Percentiles rank a stretch among this genome's conserved stretches.
These are phyloP conservation scores for Drosophila monieri DNA, from an alignment of 2,888 invertebrate species.

Conservation along the genomic window DNA sequence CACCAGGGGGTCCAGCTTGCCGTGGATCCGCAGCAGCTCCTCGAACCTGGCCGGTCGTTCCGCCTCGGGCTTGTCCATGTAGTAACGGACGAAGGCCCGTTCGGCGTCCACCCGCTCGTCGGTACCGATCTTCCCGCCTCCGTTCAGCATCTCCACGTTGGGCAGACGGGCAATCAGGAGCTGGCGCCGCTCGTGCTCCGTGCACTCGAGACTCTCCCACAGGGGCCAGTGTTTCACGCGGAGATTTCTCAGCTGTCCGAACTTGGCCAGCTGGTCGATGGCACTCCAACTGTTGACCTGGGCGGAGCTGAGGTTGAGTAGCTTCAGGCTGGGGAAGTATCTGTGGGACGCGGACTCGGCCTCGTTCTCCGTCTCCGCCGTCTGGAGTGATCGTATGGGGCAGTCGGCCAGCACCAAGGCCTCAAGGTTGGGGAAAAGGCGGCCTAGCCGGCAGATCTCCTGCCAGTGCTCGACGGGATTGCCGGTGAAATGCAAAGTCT, in stretches of 20 bases:
- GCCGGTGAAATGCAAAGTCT: slow-evolving; percentile 93
- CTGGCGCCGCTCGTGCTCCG: slow-evolving; percentile 94
- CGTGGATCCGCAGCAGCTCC: slow-evolving; percentile 93
- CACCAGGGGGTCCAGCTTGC: slow-evolving; percentile 94
- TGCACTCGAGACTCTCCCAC: slow-evolving; percentile 91
- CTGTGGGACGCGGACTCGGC: slow-evolving; percentile 79
- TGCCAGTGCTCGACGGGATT: slow-evolving; percentile 94
- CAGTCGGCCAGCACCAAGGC: slow-evolving; percentile 94
- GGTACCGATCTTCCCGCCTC: slow-evolving; percentile 92
- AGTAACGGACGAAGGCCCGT: slow-evolving; percentile 95
- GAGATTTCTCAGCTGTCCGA: slow-evolving; percentile 92
- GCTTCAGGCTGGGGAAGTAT: slow-evolving; percentile 85
- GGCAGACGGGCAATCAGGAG: slow-evolving; percentile 94
- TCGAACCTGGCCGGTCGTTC: slow-evolving; percentile 91
- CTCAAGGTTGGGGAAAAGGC: slow-evolving; percentile 93
- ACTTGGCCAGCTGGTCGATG: slow-evolving; percentile 92
- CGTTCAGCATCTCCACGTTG: slow-evolving; percentile 93
- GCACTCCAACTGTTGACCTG: slow-evolving; percentile 94
- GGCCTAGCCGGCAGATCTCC: slow-evolving; percentile 92
- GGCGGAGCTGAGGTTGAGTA: slow-evolving; percentile 94
- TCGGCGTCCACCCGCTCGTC: slow-evolving; percentile 97
- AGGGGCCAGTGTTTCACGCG: slow-evolving; percentile 90
- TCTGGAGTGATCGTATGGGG: slow-evolving; percentile 86
- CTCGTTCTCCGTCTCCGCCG: slow-evolving; percentile 55
- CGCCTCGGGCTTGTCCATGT: slow-evolving; percentile 93